phyloP scores from a whole-genome alignment of 2,113 vertebrate genomes.

The Hippoglossus stenolepis region DNA sequence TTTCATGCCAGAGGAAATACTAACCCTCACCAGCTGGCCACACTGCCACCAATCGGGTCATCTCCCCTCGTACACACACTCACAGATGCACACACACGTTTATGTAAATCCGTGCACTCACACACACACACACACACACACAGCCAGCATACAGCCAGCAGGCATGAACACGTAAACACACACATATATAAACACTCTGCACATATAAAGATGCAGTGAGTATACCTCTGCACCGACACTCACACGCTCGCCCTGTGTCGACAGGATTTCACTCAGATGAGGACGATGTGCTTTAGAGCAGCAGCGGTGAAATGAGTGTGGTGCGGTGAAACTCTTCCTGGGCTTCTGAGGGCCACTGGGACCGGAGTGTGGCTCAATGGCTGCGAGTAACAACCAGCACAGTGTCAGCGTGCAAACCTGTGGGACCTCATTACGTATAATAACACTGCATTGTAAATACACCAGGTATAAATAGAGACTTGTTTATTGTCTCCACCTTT shows the following conservation, averaged over 20 bases:
- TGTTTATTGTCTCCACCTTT: no score
- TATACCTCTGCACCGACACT: not conserved
- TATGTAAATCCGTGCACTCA: not conserved
- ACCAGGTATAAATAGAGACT: not conserved
- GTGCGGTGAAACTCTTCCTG: not conserved
- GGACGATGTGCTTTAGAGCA: conserved; percentile 18
- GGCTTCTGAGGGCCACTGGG: conserved; percentile 36
- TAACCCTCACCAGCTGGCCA: conserved; percentile 72
- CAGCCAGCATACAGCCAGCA: conserved; percentile 10
- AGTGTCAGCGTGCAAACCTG: conserved; percentile 59
- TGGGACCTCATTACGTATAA: conserved; percentile 68
- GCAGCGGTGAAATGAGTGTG: conserved; percentile 2
- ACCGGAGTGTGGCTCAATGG: conserved; percentile 40
- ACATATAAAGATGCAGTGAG: not conserved
- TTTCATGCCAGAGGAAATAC: conserved; percentile 73
- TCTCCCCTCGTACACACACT: conserved; percentile 21
- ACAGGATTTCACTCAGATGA: conserved; percentile 12
- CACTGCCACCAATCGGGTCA: conserved; percentile 55
- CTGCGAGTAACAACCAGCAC: conserved; percentile 51
- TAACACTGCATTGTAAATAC: conserved; percentile 55
- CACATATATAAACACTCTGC: not conserved
- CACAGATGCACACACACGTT: conserved; percentile 10
- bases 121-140: conserved; percentile 12
- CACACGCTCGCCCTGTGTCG: conserved; percentile 4
- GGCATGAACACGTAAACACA: no score